Conservation (phyloP, 2,888 invertebrate genomes). For the Leptinotarsa peninsularis region DNA sequence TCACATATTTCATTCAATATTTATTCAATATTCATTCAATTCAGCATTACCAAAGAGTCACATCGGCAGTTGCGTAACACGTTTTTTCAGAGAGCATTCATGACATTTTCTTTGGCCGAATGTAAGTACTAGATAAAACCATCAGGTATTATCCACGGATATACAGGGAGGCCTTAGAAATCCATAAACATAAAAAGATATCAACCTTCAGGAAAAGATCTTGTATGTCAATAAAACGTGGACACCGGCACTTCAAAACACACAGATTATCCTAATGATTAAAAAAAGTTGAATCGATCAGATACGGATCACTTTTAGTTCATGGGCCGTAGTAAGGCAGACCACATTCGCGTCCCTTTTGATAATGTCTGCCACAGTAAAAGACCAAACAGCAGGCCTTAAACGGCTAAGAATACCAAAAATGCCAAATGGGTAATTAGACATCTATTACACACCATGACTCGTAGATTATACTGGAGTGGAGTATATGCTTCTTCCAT, state of each 20-base stretch:
- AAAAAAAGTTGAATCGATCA: not conserved
- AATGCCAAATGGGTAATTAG: too few relatives aligned
- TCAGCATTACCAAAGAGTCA: not conserved
- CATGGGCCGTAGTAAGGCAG: too few relatives aligned
- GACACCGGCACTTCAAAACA: not conserved
- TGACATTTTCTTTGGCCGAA: not conserved
- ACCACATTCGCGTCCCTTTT: too few relatives aligned
- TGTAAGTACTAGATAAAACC: not conserved
- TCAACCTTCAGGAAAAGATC: not conserved
- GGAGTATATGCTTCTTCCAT: too few relatives aligned
- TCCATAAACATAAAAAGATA: not conserved
- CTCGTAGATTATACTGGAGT: too few relatives aligned
- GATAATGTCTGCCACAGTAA: too few relatives aligned
- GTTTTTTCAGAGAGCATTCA: not conserved
- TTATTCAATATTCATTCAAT: too few relatives aligned
- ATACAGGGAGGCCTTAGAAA: not conserved
- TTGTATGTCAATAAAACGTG: not conserved
- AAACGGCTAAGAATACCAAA: too few relatives aligned
- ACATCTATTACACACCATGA: too few relatives aligned
- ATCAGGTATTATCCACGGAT: not conserved
- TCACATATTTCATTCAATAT: too few relatives aligned
- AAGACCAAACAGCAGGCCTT: too few relatives aligned
- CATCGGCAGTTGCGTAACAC: not conserved
- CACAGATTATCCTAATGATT: not conserved
- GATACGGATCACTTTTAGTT: not conserved